phyloP scores from a whole-genome alignment of 2,888 invertebrate genomes.

The Pseudococcus jackbeardsleyi region DNA sequence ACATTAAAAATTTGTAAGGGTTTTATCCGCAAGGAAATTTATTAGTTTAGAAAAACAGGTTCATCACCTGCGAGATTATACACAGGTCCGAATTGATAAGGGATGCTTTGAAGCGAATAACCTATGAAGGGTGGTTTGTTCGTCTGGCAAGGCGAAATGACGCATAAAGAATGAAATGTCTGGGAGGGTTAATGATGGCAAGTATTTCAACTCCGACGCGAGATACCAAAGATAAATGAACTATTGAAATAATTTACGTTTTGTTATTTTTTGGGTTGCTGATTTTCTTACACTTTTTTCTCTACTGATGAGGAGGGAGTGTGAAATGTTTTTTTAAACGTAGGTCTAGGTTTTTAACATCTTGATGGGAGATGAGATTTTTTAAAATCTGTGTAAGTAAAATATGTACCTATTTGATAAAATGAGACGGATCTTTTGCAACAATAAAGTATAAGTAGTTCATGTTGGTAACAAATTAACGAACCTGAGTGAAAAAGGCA shows the following conservation, averaged over 20 bases:
- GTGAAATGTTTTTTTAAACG: background rate
- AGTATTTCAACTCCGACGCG: background rate
- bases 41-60: slow-evolving; percentile 53
- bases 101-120: slow-evolving; percentile 39
- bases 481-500: too few relatives aligned
- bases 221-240: background rate
- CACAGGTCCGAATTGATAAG: slow-evolving; percentile 24
- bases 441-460: too few relatives aligned
- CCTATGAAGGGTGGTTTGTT: slow-evolving; percentile 27
- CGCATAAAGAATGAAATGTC: slow-evolving; percentile 26
- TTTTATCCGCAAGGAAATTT: slow-evolving; percentile 16
- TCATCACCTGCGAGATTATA: slow-evolving; percentile 33
- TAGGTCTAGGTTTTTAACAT: background rate
- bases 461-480: too few relatives aligned
- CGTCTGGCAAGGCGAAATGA: slow-evolving; percentile 46
- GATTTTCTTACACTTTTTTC: background rate
- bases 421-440: too few relatives aligned
- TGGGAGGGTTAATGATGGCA: slow-evolving; percentile 45
- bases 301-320: background rate
- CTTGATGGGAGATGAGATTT: background rate
- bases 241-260: slow-evolving; percentile 17
- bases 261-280: slow-evolving; percentile 9
- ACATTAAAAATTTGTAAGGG: too few relatives aligned
- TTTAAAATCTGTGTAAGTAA: background rate
- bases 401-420: too few relatives aligned